Base-by-base conservation (phyloP, 2,888 invertebrate genomes). In the Halictus quadricinctus region DNA sequence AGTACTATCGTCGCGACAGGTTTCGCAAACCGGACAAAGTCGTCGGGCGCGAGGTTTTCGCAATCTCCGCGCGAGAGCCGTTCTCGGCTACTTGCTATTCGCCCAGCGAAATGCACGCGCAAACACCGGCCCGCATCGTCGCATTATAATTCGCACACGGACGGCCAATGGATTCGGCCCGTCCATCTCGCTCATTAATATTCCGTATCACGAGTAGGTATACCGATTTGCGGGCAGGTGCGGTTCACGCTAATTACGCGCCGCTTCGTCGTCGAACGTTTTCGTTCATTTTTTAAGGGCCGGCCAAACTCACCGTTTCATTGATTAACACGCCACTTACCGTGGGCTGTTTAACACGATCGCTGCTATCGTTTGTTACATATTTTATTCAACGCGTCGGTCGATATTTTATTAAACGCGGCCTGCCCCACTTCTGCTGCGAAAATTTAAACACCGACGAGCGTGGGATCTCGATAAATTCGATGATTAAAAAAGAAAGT, bases 11-110 rank as follows among this genome's bases (percentile, higher is more conserved):
- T 41, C 21, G 69, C 69, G 15, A 36, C 69, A 21, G n/a, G 41
- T 85, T 83, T 36, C 80, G 80, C 77, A 77, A 83, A 10, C 77
- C 50, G 76, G 83, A 41, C 70, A 69, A 88, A 88, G 87, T 87
- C 80, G 78, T 82, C 43, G 69, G 36, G 64, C 73, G 66, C 21
- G 78, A 86, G 81, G 64, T 82, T 90, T 89, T 84, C 87, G 81
- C 85, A 89, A 90, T 73, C 69, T 50, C 54, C n/a, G 36, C 48
- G n/a, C 64, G 75, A 78, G 75, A 78, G 21, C 72, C 66, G 46
- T 70, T 36, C 76, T 50, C 66, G 79, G 74, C 85, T 81, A 81
- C 84, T 88, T 88, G 88, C 81, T 88, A 88, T 88, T 88, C 88
- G 82, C 73, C 66, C n/a, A 77, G 80, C 82, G 84, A 75, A 85